Base-by-base conservation (phyloP, 2,888 invertebrate genomes). In the Mythimna vitellina region DNA sequence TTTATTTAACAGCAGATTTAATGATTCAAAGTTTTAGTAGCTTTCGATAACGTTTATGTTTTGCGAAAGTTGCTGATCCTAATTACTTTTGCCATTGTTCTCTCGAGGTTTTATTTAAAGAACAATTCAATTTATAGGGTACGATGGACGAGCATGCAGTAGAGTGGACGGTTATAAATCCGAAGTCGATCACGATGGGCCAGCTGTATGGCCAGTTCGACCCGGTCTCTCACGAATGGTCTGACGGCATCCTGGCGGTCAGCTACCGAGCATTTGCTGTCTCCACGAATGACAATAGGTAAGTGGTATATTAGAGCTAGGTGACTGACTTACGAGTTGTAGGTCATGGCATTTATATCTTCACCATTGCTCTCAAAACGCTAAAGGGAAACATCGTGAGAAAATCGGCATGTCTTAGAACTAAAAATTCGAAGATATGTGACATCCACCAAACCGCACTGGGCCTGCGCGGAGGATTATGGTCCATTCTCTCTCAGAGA, bases 141-240 rank as follows among this genome's bases (percentile, higher is more conserved):
- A 95, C 97, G 54, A 97, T 98, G 97, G 97, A 97, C 35, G 98
- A 98, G 89, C 97, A 98, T 87, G 96, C 96, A 78, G 98, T 98
- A 0, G 97, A 98, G 83, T 98, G 97, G 89, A 98, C 97, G 0
- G 97, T 98, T 2, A 98, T 99, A 82, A 99, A 99, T 94, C 99
- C 99, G 0, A 99, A 99, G 93, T 98, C 99, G 0, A 98, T 99
- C 71, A 99, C 99, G 0, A 98, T 99, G 98, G 99, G 99, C 0
- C 99, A 99, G 91, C 95, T 99, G 46, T 99, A 99, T 89, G 99
- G 99, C 0, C 98, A 99, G 92, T 99, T 99, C 90, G 99, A 99
- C 95, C 97, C 98, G 0, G 98, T 98, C 0, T 99, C 99, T 0
- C 99, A 99, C 92, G 99, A 99, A 96, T 99, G 99, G 99, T 98